phyloP scores from a whole-genome alignment of 2,113 vertebrate genomes.

The Lathamus discolor region DNA sequence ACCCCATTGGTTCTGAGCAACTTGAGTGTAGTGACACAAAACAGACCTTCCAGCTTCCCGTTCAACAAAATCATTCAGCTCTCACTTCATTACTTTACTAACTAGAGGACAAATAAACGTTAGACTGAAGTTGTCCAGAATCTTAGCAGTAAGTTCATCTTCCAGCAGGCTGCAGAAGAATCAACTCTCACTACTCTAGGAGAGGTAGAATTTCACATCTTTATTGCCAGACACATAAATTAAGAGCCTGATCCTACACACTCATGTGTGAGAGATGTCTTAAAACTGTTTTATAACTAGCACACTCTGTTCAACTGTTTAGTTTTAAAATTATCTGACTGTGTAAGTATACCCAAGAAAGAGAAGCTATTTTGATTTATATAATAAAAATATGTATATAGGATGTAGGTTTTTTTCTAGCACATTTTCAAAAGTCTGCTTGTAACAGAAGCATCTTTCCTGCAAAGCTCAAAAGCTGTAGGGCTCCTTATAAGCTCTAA shows the following conservation, averaged over 20 bases:
- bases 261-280: background rate
- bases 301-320: background rate
- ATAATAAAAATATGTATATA: background rate
- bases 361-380: background rate
- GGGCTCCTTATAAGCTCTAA: background rate
- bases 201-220: background rate
- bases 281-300: background rate
- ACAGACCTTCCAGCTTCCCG: background rate
- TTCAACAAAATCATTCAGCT: background rate
- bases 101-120: background rate
- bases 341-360: background rate
- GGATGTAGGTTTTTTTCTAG: background rate
- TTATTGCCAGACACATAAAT: background rate
- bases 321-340: background rate
- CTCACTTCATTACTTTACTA: background rate
- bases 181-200: background rate
- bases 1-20: background rate
- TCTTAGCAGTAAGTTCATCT: background rate
- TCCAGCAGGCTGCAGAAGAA: background rate
- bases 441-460: background rate
- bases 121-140: background rate
- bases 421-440: background rate
- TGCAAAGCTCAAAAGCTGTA: background rate
- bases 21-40: background rate
- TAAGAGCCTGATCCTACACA: background rate